A percentile compares a stretch with the other conserved stretches of the same genome.
Conservation (phyloP, 2,113 vertebrate genomes). For the Gadus macrocephalus region DNA sequence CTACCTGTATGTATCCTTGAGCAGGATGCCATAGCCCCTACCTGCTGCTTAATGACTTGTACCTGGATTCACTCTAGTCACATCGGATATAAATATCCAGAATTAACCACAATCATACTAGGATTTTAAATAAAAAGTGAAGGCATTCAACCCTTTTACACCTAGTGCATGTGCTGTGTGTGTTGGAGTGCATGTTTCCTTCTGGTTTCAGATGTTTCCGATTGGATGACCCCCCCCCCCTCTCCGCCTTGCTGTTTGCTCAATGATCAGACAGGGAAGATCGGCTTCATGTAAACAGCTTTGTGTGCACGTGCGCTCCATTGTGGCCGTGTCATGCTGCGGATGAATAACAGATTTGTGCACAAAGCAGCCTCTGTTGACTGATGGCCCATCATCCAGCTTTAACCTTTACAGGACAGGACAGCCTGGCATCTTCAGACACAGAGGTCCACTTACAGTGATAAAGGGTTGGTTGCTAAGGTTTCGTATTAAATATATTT, state of each 20-base stretch:
- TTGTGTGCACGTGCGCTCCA: conserved; percentile 41
- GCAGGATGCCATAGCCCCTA: too few relatives aligned
- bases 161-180: background rate
- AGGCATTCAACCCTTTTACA: background rate
- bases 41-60: too few relatives aligned
- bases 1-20: too few relatives aligned
- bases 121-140: background rate
- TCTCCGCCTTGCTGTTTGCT: background rate
- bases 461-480: too few relatives aligned
- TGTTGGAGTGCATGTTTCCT: background rate
- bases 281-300: conserved; percentile 58
- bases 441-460: background rate
- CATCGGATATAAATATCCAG: too few relatives aligned
- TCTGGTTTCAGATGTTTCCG: too few relatives aligned
- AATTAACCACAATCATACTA: background rate
- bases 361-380: conserved; percentile 33
- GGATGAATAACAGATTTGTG: conserved; percentile 59
- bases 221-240: too few relatives aligned
- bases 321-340: conserved; percentile 57
- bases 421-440: conserved; percentile 34
- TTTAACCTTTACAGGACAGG: conserved; percentile 33
- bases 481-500: too few relatives aligned
- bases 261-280: conserved; percentile 35
- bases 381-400: conserved; percentile 44
- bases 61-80: too few relatives aligned